These are phyloP conservation scores for Cyanoderma ruficeps DNA, from an alignment of 2,113 vertebrate genomes.

Conservation along the genomic window DNA sequence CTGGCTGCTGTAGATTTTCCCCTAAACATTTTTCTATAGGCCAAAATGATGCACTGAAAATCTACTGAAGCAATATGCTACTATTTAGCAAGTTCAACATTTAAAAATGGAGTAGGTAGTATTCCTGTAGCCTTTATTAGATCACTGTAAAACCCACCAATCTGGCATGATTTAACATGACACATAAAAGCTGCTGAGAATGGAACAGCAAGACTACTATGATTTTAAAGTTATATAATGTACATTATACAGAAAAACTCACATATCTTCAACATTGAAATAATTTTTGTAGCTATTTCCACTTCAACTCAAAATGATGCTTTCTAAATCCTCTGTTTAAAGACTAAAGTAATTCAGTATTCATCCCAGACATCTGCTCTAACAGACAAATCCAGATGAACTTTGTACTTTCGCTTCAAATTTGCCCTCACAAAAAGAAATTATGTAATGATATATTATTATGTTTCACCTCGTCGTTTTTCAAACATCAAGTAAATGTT, in stretches of 20 bases:
- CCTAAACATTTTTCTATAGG: neutral
- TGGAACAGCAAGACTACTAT: neutral
- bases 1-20: neutral
- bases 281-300: neutral
- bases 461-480: neutral
- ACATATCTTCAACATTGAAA: neutral
- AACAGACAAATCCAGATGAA: neutral
- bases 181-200: neutral
- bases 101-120: neutral
- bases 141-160: neutral
- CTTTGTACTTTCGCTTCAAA: neutral
- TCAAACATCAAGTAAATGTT: neutral
- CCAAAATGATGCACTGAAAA: neutral
- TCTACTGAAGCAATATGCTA: neutral
- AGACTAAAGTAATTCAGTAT: neutral
- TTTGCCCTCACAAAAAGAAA: neutral
- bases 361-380: neutral
- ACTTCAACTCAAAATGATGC: neutral
- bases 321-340: neutral
- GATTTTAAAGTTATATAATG: neutral
- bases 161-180: neutral
- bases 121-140: neutral
- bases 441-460: neutral
- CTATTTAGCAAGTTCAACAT: neutral
- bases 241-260: neutral